Evolutionary conservation across 2,797 vertebrate genomes (phyloP).

Genomic region (Sebastes trivittatus): DNA sequence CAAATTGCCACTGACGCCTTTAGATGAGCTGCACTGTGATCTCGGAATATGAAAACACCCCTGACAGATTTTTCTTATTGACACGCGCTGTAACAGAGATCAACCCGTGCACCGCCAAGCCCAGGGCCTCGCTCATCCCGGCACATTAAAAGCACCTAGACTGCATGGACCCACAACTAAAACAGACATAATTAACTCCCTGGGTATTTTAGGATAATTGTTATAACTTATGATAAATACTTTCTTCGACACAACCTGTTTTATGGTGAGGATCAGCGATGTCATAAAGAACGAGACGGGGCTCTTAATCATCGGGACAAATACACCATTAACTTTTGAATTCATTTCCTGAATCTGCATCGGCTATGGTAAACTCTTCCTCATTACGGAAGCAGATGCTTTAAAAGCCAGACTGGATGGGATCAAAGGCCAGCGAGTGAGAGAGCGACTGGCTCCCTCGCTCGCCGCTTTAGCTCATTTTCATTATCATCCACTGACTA

Average conservation of each 20-base stretch:
- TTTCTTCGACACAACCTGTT: constrained; percentile 47
- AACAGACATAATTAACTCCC: constrained; percentile 65
- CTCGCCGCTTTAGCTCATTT: constrained; percentile 72
- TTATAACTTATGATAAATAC: constrained; percentile 70
- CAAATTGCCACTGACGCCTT: constrained; percentile 88
- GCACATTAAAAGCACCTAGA: constrained; percentile 22
- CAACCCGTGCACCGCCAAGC: constrained; percentile 32
- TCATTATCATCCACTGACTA: constrained; percentile 73
- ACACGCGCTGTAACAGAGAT: constrained; percentile 77
- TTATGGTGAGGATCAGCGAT: constrained; percentile 72
- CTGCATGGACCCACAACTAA: constrained; percentile 30
- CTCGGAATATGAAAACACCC: constrained; percentile 85
- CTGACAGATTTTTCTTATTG: constrained; percentile 86
- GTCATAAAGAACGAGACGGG: constrained; percentile 73
- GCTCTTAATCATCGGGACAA: constrained; percentile 84
- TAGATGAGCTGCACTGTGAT: constrained; percentile 87
- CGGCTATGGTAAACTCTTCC: constrained; percentile 79
- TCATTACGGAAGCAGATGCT: constrained; percentile 82
- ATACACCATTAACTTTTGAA: constrained; percentile 83
- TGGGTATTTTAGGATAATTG: constrained; percentile 67
- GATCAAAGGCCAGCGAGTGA: constrained; percentile 75
- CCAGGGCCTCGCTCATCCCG: constrained; percentile 40
- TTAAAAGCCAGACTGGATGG: constrained; percentile 76
- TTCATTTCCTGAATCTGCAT: constrained; percentile 80
- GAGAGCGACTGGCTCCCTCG: constrained; percentile 55